A percentile compares a stretch with the other conserved stretches of the same genome.
These are phyloP conservation scores for Melanophora roralis DNA, from an alignment of 2,888 invertebrate genomes.

Conservation along the genomic window DNA sequence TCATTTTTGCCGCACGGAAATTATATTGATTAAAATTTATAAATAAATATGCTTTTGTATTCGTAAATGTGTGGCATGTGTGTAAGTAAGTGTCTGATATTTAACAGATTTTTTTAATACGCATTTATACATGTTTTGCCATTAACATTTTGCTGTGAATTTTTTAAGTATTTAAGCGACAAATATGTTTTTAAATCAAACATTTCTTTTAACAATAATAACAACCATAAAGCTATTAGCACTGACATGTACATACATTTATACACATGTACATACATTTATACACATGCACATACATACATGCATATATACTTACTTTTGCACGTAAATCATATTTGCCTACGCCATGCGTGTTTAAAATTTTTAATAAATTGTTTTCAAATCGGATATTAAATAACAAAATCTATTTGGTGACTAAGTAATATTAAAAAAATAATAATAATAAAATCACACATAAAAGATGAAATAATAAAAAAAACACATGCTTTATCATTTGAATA, in stretches of 20 bases:
- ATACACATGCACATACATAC: too few relatives aligned
- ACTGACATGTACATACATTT: background rate
- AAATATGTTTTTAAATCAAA: background rate
- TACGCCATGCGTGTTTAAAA: background rate
- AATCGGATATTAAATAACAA: constrained; percentile 47
- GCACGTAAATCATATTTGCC: background rate
- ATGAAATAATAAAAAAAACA: background rate
- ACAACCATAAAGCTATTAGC: too few relatives aligned
- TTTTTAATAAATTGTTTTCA: constrained; percentile 25
- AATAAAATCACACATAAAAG: background rate
- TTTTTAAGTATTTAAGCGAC: constrained; percentile 32
- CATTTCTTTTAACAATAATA: background rate
- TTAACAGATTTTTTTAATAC: background rate
- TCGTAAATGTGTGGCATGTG: too few relatives aligned
- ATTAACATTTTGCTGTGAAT: background rate
- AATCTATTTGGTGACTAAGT: background rate
- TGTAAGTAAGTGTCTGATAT: background rate
- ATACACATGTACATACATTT: too few relatives aligned
- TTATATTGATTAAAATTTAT: constrained; percentile 40
- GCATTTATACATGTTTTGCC: background rate
- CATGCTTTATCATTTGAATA: background rate
- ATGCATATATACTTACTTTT: too few relatives aligned
- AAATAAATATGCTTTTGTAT: background rate
- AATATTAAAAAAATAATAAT: background rate
- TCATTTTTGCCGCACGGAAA: constrained; percentile 43